phyloP scores from a whole-genome alignment of 2,888 invertebrate species.

The Melanophora roralis region DNA sequence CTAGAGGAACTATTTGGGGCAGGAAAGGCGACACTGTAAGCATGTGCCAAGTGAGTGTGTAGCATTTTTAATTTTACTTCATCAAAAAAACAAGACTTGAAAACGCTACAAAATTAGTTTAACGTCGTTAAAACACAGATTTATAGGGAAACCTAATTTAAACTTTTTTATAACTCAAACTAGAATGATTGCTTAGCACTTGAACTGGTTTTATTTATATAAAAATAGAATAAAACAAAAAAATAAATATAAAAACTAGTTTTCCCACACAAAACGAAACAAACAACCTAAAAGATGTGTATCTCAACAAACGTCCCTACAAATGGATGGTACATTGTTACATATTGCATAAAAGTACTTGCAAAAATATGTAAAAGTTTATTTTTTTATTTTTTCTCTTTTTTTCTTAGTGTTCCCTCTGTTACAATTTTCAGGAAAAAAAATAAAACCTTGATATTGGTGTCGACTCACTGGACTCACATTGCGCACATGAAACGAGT shows the following conservation, averaged over 20 bases:
- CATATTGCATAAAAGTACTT: slow-evolving; percentile 8
- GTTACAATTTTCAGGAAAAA: slow-evolving; percentile 3
- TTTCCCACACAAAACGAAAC: neutral
- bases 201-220: too few species aligned
- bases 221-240: neutral
- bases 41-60: too few species aligned
- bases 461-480: slow-evolving; percentile 49
- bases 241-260: neutral
- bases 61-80: too few species aligned
- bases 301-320: slow-evolving; percentile 12
- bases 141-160: too few species aligned
- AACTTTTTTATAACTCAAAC: too few species aligned
- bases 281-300: neutral
- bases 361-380: neutral
- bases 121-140: too few species aligned
- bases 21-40: too few species aligned
- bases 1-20: too few species aligned
- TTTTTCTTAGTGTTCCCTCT: slow-evolving; percentile 16
- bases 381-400: slow-evolving; percentile 11
- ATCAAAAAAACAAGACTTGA: too few species aligned
- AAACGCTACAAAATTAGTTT: too few species aligned
- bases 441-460: neutral
- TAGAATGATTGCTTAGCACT: too few species aligned
- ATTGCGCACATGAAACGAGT: slow-evolving; percentile 50
- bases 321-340: slow-evolving; percentile 20